Evolutionary conservation across 2,888 invertebrate species (phyloP), one percentile per base, ranked within the genome.

Genomic region (Ormyrus pomaceus): DNA sequence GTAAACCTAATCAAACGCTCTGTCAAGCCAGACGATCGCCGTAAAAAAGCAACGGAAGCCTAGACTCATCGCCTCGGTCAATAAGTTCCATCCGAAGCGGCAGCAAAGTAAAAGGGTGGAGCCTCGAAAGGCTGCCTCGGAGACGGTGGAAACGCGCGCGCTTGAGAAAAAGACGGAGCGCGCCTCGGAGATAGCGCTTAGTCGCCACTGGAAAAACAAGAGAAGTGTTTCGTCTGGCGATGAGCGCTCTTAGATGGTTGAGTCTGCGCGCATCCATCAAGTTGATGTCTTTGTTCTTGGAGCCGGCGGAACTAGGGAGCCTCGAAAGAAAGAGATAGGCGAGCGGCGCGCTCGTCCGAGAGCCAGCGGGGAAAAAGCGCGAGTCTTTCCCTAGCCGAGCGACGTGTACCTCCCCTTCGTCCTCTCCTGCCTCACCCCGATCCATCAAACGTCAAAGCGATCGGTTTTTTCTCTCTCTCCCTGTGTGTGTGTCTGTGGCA

Each of bases 261-360:
- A 83, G 83, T 84, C 82, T 81, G 77, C 73, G 83, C 61, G 84
- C 87, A 89, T 88, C 87, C 84, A 88, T 89, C 88, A 89, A 87
- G 78, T 88, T 89, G 89, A 90, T 89, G 88, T 90, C 90, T 90
- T 90, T 90, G 89, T 89, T 90, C 89, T 88, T 86, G 86, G 85
- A 84, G 85, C 83, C 51, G n/a, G n/a, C 10, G 50, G 50, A 55
- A 19, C 45, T 64, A 46, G 64, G 58, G 19, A 19, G 50, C 56
- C 8, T 11, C 34, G 68, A 11, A 56, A 55, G 34, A 55, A 55
- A 6, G 66, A 51, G 74, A 64, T 68, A 68, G 66, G 65, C 65
- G 19, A 19, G 19, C 19, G 19, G 19, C 80, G 83, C 82, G 77
- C 82, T 71, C 73, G 82, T 82, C 78, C 83, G 19, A 19, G 19